phyloP scores from a whole-genome alignment of 2,797 vertebrate species.

The Clarias fuscus region DNA sequence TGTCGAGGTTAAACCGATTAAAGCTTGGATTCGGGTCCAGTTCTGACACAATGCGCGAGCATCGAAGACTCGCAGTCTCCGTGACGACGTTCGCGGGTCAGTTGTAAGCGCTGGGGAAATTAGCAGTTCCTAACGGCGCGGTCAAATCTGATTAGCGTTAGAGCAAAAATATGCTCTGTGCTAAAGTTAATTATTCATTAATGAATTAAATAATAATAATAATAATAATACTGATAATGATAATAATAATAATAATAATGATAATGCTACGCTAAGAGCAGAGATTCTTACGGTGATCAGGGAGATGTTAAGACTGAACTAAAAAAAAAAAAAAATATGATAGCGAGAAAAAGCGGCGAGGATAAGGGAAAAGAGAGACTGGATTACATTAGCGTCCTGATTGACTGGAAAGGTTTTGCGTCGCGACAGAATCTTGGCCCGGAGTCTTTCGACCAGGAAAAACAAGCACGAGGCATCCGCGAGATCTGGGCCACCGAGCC shows the following conservation, averaged over 20 bases:
- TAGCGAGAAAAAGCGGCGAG: conserved; percentile 20
- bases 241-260: not conserved
- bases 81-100: conserved; percentile 65
- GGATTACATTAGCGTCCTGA: conserved; percentile 72
- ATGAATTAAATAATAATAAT: not conserved
- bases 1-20: conserved; percentile 76
- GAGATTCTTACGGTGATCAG: conserved; percentile 34
- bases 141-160: conserved; percentile 75
- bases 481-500: conserved; percentile 66
- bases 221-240: not conserved
- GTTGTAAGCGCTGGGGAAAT: conserved; percentile 73
- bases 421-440: conserved; percentile 72
- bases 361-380: conserved; percentile 51
- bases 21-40: conserved; percentile 69
- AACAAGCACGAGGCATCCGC: conserved; percentile 70
- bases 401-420: conserved; percentile 70
- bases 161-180: conserved; percentile 44
- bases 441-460: conserved; percentile 65
- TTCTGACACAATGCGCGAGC: conserved; percentile 75
- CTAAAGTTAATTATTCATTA: no score
- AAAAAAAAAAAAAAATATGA: conserved; percentile 35
- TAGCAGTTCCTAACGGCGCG: conserved; percentile 71
- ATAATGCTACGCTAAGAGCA: not conserved
- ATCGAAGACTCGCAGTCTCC: conserved; percentile 59
- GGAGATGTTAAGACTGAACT: conserved; percentile 32